These are phyloP conservation scores for Ctenosaura bakeri DNA, from an alignment of 2,797 vertebrate species.

Conservation along the genomic window DNA sequence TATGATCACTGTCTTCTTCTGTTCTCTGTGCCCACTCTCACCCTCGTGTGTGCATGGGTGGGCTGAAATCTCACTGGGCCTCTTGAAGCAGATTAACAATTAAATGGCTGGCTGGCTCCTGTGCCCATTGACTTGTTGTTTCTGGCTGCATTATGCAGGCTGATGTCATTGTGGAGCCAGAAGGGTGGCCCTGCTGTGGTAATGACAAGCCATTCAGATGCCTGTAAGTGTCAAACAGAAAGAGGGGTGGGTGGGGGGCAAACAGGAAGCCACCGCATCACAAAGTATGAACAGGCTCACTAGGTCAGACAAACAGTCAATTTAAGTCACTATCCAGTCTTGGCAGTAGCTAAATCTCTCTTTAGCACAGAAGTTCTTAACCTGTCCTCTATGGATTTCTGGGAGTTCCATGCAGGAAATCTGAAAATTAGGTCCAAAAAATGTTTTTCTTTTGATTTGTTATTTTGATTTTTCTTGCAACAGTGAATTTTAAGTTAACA, in stretches of 20 bases:
- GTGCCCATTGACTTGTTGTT: neutral
- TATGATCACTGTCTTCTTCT: neutral
- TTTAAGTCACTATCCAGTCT: neutral
- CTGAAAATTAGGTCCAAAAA: too few relatives aligned
- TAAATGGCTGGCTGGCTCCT: conserved; percentile 15
- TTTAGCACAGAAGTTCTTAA: neutral
- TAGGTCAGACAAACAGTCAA: neutral
- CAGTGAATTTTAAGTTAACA: too few relatives aligned
- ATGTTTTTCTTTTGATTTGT: too few relatives aligned
- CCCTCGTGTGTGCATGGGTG: neutral
- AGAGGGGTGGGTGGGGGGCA: neutral
- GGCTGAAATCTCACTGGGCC: neutral
- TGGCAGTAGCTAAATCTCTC: neutral
- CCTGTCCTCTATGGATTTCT: too few relatives aligned
- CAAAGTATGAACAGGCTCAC: neutral
- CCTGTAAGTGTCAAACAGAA: neutral
- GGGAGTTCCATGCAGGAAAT: too few relatives aligned
- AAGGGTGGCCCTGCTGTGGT: neutral
- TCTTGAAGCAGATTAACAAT: conserved; percentile 8
- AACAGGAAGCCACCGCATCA: neutral
- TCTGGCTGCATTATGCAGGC: neutral
- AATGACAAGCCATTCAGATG: conserved; percentile 1
- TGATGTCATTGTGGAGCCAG: conserved; percentile 1
- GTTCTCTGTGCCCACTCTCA: neutral
- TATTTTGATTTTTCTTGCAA: too few relatives aligned